These are phyloP conservation scores for Ranitomeya imitator DNA, from an alignment of 2,113 vertebrate species.

Conservation along the genomic window DNA sequence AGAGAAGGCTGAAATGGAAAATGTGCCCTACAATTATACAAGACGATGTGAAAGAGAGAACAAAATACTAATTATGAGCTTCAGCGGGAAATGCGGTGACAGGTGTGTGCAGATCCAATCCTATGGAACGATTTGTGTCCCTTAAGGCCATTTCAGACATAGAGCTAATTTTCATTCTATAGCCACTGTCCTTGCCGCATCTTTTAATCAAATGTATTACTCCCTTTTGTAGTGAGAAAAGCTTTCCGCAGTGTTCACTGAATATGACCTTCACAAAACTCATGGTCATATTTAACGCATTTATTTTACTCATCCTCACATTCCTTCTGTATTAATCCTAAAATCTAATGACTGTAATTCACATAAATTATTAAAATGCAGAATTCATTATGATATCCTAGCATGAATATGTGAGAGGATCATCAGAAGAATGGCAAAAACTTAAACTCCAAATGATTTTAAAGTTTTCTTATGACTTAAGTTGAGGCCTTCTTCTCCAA, in stretches of 20 bases:
- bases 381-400: not conserved
- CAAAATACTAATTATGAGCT: conserved; percentile 45
- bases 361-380: not conserved
- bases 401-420: not conserved
- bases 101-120: conserved; percentile 23
- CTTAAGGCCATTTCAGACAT: conserved; percentile 16
- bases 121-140: not conserved
- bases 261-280: not conserved
- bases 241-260: not conserved
- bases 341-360: not conserved
- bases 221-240: not conserved
- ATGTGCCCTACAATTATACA: conserved; percentile 35
- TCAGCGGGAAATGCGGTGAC: conserved; percentile 31
- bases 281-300: not conserved
- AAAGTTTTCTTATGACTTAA: not conserved
- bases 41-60: conserved; percentile 22
- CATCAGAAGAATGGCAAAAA: not conserved
- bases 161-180: not conserved
- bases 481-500: not conserved
- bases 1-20: conserved; percentile 39
- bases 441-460: not conserved
- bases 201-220: not conserved
- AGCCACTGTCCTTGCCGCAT: not conserved
- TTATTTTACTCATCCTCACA: not conserved
- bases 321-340: not conserved